phyloP scores from a whole-genome alignment of 2,797 vertebrate species.

The Notamacropus eugenii region DNA sequence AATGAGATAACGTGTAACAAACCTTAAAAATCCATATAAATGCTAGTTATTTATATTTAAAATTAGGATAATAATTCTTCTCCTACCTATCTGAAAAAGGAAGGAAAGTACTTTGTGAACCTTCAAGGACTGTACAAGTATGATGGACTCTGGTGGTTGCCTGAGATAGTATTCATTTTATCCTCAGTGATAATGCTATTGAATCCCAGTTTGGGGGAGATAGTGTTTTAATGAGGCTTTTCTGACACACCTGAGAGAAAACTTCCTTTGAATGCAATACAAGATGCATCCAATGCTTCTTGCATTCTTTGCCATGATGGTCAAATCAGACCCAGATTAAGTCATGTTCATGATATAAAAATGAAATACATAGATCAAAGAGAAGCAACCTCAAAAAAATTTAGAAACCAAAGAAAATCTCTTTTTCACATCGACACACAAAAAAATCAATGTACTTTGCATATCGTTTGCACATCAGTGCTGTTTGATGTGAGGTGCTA shows the following conservation, averaged over 20 bases:
- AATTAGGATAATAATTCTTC: not conserved
- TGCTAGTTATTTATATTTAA: not conserved
- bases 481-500: not conserved
- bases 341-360: not conserved
- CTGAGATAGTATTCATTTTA: not conserved
- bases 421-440: not conserved
- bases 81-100: not conserved
- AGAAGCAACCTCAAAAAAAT: not conserved
- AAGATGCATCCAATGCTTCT: not conserved
- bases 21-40: not conserved
- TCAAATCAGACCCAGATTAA: not conserved
- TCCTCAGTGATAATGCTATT: not conserved
- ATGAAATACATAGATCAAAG: not conserved
- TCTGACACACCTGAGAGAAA: not conserved
- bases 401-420: not conserved
- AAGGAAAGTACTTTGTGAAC: not conserved
- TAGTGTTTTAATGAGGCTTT: not conserved
- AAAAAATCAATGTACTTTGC: conserved; percentile 3
- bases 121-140: not conserved
- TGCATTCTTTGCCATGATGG: not conserved
- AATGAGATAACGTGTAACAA: not conserved
- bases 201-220: not conserved
- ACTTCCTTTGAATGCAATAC: not conserved
- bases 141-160: not conserved
- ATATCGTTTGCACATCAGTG: not conserved